A percentile compares a stretch with the other conserved stretches of the same genome.
phyloP scores from a whole-genome alignment of 2,888 invertebrate genomes.

The Pterobdella sp. region DNA sequence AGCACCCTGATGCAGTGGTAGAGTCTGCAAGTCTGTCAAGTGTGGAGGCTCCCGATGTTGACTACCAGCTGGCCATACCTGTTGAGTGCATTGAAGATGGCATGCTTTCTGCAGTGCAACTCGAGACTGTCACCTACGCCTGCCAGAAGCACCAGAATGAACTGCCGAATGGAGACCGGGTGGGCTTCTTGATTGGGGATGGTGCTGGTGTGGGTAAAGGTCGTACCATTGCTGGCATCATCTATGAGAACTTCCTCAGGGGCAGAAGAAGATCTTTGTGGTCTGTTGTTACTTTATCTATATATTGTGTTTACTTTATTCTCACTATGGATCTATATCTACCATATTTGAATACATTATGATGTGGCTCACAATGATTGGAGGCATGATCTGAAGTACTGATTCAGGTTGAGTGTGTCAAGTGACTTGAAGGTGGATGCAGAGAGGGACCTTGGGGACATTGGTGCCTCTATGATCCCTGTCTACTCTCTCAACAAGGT shows the following conservation, averaged over 20 bases:
- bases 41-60: conserved; percentile 86
- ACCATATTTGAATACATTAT: not conserved
- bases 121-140: conserved; percentile 94
- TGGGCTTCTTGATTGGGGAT: conserved; percentile 93
- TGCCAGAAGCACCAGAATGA: conserved; percentile 87
- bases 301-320: not conserved
- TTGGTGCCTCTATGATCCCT: conserved; percentile 80
- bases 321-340: not conserved
- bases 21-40: conserved; percentile 95
- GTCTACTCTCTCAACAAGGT: conserved; percentile 82
- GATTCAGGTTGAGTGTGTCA: conserved; percentile 73
- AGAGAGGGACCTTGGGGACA: conserved; percentile 86
- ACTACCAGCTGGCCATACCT: conserved; percentile 65
- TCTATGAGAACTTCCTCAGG: conserved; percentile 88
- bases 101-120: conserved; percentile 82
- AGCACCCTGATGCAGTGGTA: conserved; percentile 94
- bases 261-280: conserved; percentile 92
- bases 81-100: conserved; percentile 71
- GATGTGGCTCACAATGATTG: no score
- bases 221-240: conserved; percentile 91
- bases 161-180: conserved; percentile 77
- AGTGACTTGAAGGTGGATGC: conserved; percentile 97
- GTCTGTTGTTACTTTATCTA: conserved; percentile 51
- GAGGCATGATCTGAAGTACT: not conserved
- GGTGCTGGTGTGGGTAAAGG: conserved; percentile 63